Base-by-base conservation (phyloP, 2,888 invertebrate species). In the Mimumesa dahlbomi region DNA sequence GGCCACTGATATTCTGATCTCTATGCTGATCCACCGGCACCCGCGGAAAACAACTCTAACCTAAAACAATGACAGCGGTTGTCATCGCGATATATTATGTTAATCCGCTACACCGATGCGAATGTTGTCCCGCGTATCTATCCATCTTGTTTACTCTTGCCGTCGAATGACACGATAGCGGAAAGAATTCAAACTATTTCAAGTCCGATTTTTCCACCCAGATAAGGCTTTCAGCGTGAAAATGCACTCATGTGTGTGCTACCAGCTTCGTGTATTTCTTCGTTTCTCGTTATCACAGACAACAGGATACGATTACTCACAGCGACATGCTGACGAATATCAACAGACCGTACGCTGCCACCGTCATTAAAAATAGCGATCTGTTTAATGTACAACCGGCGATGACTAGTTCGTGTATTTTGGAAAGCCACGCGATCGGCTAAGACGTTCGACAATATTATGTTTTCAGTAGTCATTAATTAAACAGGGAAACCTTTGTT, bases 221-320 rank as follows among this genome's bases (percentile, higher is more conserved):
- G n/a, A n/a, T n/a, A n/a, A n/a, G n/a, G n/a, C n/a, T n/a, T n/a
- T 11, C 11, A 7, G 11, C 2, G 38, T 16, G 38, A 38, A 29
- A 25, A 13, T 2, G 14, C 0, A 29, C 29, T 9, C 13, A 13
- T 34, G 11, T 34, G 11, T 11, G 11, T 11, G 11, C 9, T 11
- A 11, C 9, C 7, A n/a, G 6, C 3, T 6, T 34, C 43, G 11
- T 38, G n/a, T 34, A 45, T 40, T 42, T 46, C 29, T 61, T 45
- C 45, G 21, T 40, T 38, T 50, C 38, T 46, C 38, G 34, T 29
- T 52, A 68, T 62, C 56, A 57, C 25, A 21, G 22, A 49, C 29
- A 57, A 18, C 59, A 69, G 54, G 50, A 77, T 65, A 50, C 36
- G 59, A 59, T 59, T 59, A 63, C 62, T 75, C 59, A 50, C 49